Conservation (phyloP, 37 sponge, comb jelly and placozoan species). For the Tethya wilhelma region DNA sequence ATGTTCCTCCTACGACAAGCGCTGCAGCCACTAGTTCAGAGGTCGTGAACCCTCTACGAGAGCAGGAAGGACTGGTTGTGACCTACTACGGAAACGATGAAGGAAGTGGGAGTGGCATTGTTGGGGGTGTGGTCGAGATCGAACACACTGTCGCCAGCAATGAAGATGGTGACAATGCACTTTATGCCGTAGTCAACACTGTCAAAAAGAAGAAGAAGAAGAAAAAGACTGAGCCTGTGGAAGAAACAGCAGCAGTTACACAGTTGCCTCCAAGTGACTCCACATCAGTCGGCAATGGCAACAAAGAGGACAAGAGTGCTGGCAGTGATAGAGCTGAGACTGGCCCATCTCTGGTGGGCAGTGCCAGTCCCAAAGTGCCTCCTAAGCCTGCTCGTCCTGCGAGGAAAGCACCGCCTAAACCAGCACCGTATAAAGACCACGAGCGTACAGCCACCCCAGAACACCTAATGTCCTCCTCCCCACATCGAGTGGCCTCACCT, state of each 20-base stretch:
- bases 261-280: too few relatives aligned
- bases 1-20: neutral
- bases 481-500: neutral
- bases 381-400: too few relatives aligned
- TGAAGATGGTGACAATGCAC: too few relatives aligned
- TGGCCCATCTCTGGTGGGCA: neutral
- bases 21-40: neutral
- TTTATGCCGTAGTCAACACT: slow-evolving; percentile 14
- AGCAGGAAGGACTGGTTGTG: slow-evolving; percentile 4
- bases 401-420: neutral
- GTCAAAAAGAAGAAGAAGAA: slow-evolving; percentile 1
- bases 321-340: neutral
- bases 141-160: neutral
- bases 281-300: too few relatives aligned
- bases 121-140: neutral
- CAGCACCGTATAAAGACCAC: too few relatives aligned
- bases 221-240: neutral
- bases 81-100: neutral
- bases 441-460: too few relatives aligned
- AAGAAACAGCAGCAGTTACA: too few relatives aligned
- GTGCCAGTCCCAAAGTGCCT: too few relatives aligned
- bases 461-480: too few relatives aligned
- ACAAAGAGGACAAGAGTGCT: too few relatives aligned
- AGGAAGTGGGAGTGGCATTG: neutral
- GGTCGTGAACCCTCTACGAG: neutral